Conservation (phyloP, 1,140 invertebrate genomes). For the Brevipalpus yothersi region DNA sequence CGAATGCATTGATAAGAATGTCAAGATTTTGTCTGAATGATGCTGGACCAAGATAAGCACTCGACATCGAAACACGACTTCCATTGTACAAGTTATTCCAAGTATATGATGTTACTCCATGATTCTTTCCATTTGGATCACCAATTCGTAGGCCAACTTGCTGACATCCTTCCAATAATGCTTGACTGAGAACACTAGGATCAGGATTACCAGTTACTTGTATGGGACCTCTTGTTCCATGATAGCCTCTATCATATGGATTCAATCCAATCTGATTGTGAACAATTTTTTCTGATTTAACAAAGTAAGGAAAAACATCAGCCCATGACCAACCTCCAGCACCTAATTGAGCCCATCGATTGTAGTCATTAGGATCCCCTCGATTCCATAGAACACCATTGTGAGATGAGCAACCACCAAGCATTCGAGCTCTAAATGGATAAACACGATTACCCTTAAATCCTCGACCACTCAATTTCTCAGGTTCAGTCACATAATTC, state of each 20-base stretch:
- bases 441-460: constrained; percentile 26
- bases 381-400: constrained; percentile 86
- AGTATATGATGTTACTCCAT: constrained; percentile 38
- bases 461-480: constrained; percentile 20
- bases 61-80: constrained; percentile 44
- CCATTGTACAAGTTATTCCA: constrained; percentile 57
- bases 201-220: not conserved
- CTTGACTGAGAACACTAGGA: too few species aligned
- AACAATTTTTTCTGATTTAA: constrained; percentile 42
- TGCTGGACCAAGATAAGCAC: constrained; percentile 18
- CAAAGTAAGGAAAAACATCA: constrained; percentile 55
- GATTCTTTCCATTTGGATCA: constrained; percentile 15
- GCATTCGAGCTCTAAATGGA: constrained; percentile 6
- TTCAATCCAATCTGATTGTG: not conserved
- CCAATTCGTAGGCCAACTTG: too few species aligned
- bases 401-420: constrained; percentile 58
- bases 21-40: constrained; percentile 43
- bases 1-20: constrained; percentile 53
- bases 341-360: constrained; percentile 65
- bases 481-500: constrained; percentile 12
- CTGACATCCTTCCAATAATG: too few species aligned
- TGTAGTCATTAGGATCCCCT: constrained; percentile 74
- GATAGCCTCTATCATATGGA: constrained; percentile 4
- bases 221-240: constrained; percentile 18
- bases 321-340: constrained; percentile 76